Conservation (phyloP, 1,140 invertebrate species). For the Batillaria attramentaria region DNA sequence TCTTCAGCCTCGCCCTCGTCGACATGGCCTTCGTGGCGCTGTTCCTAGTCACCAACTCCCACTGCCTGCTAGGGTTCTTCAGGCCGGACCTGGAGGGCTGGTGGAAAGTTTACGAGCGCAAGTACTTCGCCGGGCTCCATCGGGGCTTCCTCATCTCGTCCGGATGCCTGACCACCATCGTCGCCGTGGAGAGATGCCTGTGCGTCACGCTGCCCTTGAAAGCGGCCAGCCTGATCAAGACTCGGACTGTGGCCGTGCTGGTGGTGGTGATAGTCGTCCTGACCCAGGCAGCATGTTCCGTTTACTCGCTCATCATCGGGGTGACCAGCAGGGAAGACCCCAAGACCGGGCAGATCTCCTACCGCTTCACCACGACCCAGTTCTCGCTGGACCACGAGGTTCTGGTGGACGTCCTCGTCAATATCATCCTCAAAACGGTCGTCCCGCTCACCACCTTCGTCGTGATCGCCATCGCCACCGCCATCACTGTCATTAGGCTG, state of each 20-base stretch:
- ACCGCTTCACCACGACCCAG: not conserved
- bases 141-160: constrained; percentile 10
- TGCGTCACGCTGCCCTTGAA: constrained; percentile 23
- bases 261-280: not conserved
- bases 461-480: not conserved
- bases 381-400: not conserved
- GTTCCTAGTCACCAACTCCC: not conserved
- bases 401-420: not conserved
- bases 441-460: not conserved
- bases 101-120: not conserved
- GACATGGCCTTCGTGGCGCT: not conserved
- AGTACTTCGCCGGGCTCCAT: not conserved
- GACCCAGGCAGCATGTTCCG: not conserved
- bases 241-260: not conserved
- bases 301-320: not conserved
- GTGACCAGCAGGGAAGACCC: not conserved
- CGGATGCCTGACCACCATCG: constrained; percentile 8
- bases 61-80: not conserved
- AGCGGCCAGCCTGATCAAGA: constrained; percentile 1
- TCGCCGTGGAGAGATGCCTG: constrained; percentile 21
- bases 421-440: not conserved
- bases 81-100: not conserved
- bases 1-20: constrained; percentile 11
- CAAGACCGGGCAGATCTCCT: not conserved
- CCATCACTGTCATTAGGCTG: constrained; percentile 5